These are phyloP conservation scores for Blomia tropicalis DNA, from an alignment of 2,888 invertebrate genomes.

Conservation along the genomic window DNA sequence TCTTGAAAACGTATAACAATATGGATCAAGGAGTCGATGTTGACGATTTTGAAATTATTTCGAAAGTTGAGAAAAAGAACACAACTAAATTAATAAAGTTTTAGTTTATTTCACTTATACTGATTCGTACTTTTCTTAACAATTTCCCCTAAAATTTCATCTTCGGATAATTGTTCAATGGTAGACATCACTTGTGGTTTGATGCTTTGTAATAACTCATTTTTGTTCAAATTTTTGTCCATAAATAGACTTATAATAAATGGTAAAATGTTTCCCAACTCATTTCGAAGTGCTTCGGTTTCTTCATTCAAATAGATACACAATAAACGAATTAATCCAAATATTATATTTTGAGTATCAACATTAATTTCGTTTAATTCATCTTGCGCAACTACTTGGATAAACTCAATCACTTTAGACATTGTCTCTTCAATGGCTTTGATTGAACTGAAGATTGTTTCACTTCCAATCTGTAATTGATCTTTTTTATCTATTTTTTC, in stretches of 20 bases:
- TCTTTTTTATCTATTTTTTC: background rate
- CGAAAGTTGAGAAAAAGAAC: background rate
- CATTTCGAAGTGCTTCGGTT: slow-evolving; percentile 19
- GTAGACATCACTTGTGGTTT: background rate
- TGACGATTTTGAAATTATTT: background rate
- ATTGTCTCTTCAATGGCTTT: background rate
- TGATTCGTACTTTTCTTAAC: background rate
- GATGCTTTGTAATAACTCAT: slow-evolving; percentile 11
- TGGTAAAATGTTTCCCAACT: slow-evolving; percentile 15
- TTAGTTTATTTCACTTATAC: background rate
- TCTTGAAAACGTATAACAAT: background rate
- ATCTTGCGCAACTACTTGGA: background rate
- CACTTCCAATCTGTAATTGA: background rate
- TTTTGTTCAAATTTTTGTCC: slow-evolving; percentile 27
- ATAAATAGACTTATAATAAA: slow-evolving; percentile 21
- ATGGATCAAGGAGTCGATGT: background rate
- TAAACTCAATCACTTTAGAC: background rate
- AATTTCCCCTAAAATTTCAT: background rate
- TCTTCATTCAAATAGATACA: slow-evolving; percentile 22
- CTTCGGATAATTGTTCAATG: background rate
- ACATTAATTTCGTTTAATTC: background rate
- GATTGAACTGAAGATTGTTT: background rate
- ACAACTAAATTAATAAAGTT: slow-evolving; percentile 8
- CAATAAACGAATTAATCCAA: slow-evolving; percentile 18
- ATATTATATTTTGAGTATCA: background rate